Evolutionary conservation across 2,113 vertebrate species (phyloP).

Genomic region (Cromileptes altivelis): DNA sequence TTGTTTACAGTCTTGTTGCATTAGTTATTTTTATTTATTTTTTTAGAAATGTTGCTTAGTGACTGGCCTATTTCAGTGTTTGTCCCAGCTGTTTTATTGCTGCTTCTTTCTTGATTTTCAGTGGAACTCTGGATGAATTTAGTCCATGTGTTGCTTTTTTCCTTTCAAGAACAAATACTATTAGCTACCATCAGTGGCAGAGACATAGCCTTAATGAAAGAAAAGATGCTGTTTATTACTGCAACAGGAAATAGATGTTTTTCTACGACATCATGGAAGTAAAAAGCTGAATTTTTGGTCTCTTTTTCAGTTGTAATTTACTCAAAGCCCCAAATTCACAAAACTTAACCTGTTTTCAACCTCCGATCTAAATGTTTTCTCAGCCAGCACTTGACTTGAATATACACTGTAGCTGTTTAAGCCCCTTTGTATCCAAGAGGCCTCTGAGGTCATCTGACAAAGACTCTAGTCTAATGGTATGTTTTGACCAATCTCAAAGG

Average conservation of each 20-base stretch:
- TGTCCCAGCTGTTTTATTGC: neutral
- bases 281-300: neutral
- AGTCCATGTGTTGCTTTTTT: neutral
- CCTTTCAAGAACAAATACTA: neutral
- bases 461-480: neutral
- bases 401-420: neutral
- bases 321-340: neutral
- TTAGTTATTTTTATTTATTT: too few species aligned
- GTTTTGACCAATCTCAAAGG: constrained; percentile 1
- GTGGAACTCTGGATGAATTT: neutral
- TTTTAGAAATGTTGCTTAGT: neutral
- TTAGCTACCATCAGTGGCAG: neutral
- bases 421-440: neutral
- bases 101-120: neutral
- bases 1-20: too few species aligned
- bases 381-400: neutral
- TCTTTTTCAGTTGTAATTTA: neutral
- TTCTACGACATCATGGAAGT: neutral
- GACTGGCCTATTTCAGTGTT: neutral
- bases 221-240: neutral
- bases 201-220: neutral
- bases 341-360: neutral
- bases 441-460: neutral
- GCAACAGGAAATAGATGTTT: neutral
- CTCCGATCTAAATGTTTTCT: neutral